Evolutionary conservation across 2,113 vertebrate genomes (phyloP), one percentile per base, ranked within the genome.

Genomic region (Panthera leo): DNA sequence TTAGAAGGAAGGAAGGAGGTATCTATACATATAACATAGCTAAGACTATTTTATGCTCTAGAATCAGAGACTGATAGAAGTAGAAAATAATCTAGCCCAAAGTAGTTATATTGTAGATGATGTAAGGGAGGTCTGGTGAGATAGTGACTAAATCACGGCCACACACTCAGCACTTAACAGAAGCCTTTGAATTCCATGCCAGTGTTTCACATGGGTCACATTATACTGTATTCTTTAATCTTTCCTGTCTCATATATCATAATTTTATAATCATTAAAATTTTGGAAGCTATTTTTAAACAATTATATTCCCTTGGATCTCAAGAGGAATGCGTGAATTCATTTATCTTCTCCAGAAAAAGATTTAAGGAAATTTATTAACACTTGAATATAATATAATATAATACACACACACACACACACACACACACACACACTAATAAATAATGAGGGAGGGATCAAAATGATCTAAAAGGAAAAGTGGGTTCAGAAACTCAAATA

Each of bases 301-400:
- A 78, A 61, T n/a, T 42, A 6, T 78, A 51, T 87, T 87, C 67
- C n/a, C 29, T 91, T 78, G 39, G 65, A 68, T 87, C 61, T 91
- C 87, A 63, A 10, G 5, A 68, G 51, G 48, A 91, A 75, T 15
- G 14, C 73, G 84, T 51, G 21, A 84, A 48, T 91, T 89, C 29
- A 92, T 39, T 89, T 88, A 92, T 75, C 71, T 82, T 95, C 29
- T 91, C 51, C 5, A 80, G 71, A 71, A 91, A 90, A 91, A 83
- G 39, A 84, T 48, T 89, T 73, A 68, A 84, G 9, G 23, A 92
- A 13, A 10, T 61, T 67, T 96, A 86, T 12, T 48, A 58, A 67
- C 31, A 14, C 27, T 48, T 29, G 27, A 83, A 42, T 42, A 63
- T 39, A 73, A 39, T 31, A 36, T 45, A 88, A 55, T 70, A 45